phyloP scores from a whole-genome alignment of 2,113 vertebrate genomes.

The Microcebus griseorufus region DNA sequence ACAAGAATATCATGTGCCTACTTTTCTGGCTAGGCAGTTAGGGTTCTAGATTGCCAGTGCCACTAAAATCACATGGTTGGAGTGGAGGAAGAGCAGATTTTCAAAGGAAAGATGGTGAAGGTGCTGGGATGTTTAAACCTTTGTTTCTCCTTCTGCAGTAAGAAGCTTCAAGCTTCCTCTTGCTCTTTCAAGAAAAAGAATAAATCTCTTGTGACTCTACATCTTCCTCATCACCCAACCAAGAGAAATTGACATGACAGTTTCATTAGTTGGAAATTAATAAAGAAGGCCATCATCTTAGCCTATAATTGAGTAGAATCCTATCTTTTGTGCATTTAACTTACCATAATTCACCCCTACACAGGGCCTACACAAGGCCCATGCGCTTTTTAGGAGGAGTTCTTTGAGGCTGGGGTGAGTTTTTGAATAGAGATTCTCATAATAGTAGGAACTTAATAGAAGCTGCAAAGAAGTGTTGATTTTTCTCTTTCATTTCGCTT shows the following conservation, averaged over 20 bases:
- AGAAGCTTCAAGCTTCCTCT: not conserved
- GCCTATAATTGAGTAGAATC: not conserved
- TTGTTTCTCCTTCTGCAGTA: not conserved
- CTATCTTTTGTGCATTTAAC: not conserved
- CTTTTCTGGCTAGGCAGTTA: not conserved
- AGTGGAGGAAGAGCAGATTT: not conserved
- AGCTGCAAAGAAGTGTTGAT: not conserved
- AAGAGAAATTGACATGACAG: not conserved
- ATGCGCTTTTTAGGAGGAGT: not conserved
- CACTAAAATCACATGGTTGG: not conserved
- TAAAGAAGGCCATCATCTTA: constrained; percentile 32
- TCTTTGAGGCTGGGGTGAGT: not conserved
- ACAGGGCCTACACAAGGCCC: not conserved
- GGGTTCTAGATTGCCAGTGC: not conserved
- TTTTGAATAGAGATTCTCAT: not conserved
- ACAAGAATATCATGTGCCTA: not conserved
- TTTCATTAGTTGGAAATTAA: constrained; percentile 35
- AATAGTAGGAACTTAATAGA: not conserved
- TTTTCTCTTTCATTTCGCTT: not conserved
- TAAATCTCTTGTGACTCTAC: not conserved
- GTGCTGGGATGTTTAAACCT: not conserved
- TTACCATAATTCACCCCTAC: not conserved
- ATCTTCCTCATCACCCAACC: not conserved
- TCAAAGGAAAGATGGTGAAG: not conserved
- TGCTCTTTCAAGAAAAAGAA: not conserved